Evolutionary conservation across 2,113 vertebrate species (phyloP).

Genomic region (Sander lucioperca): DNA sequence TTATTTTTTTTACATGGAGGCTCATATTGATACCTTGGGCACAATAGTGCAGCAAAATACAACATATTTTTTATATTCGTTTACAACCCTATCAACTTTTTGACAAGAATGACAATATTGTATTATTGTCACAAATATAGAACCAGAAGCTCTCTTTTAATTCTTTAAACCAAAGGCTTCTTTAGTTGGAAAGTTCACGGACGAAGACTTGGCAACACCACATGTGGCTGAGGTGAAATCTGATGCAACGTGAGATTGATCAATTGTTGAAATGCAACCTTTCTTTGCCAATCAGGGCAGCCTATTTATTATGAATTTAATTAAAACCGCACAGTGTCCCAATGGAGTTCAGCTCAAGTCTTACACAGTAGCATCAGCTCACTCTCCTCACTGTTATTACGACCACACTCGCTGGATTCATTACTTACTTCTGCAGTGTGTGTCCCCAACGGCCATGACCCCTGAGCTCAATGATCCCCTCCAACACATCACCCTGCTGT

Average conservation of each 20-base stretch:
- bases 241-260: slow-evolving; percentile 24
- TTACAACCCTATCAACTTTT: not conserved
- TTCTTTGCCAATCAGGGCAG: slow-evolving; percentile 30
- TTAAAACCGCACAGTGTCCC: slow-evolving; percentile 34
- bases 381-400: slow-evolving; percentile 39
- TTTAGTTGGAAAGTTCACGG: not conserved
- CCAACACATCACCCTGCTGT: slow-evolving; percentile 19
- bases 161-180: not conserved
- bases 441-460: slow-evolving; percentile 23
- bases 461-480: slow-evolving; percentile 28
- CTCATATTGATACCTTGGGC: not conserved
- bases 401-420: slow-evolving; percentile 40
- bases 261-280: slow-evolving; percentile 29
- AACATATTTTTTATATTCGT: not conserved
- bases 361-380: slow-evolving; percentile 26
- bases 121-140: not conserved
- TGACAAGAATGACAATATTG: not conserved
- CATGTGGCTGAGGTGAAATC: slow-evolving; percentile 21
- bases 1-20: not conserved
- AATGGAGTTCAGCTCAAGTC: slow-evolving; percentile 35
- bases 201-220: not conserved
- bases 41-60: not conserved
- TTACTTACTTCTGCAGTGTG: slow-evolving; percentile 38
- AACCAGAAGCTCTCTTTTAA: not conserved
- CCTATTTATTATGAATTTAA: slow-evolving; percentile 30